Conservation (phyloP, 1,140 invertebrate species). For the Aradophagus sp. region DNA sequence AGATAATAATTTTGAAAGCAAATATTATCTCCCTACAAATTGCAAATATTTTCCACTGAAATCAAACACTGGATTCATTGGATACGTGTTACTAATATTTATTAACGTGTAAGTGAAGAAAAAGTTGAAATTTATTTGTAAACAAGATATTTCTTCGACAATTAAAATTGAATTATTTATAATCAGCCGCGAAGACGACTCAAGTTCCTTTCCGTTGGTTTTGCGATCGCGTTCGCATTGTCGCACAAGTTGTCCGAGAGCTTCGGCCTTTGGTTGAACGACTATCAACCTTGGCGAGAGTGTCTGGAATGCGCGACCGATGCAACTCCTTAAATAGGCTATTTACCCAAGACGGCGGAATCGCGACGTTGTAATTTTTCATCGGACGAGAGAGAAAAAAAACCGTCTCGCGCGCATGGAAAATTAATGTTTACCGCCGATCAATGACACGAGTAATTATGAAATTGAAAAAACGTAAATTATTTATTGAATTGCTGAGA, state of each 20-base stretch:
- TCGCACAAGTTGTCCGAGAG: constrained; percentile 52
- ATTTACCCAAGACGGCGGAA: constrained; percentile 38
- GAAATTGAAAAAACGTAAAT: too few relatives aligned
- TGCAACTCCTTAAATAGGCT: constrained; percentile 64
- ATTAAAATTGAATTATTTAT: not conserved
- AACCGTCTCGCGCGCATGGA: constrained; percentile 10
- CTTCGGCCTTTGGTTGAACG: constrained; percentile 68
- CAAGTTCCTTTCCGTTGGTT: constrained; percentile 6
- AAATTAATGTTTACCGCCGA: constrained; percentile 6
- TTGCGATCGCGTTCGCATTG: constrained; percentile 35
- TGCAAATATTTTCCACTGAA: too few relatives aligned
- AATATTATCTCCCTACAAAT: too few relatives aligned
- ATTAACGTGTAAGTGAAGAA: too few relatives aligned
- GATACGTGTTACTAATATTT: too few relatives aligned
- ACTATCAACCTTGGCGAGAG: constrained; percentile 67
- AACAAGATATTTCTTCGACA: not conserved
- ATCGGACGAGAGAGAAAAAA: constrained; percentile 23
- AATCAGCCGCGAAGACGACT: constrained; percentile 6
- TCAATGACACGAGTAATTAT: constrained; percentile 10
- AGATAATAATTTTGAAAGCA: too few relatives aligned
- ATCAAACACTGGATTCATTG: too few relatives aligned
- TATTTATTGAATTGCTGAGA: too few relatives aligned
- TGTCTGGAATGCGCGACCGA: constrained; percentile 66
- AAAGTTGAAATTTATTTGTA: too few relatives aligned
- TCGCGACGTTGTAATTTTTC: constrained; percentile 44